Base-by-base conservation (phyloP, 2,113 vertebrate species). In the Jacana jacana region DNA sequence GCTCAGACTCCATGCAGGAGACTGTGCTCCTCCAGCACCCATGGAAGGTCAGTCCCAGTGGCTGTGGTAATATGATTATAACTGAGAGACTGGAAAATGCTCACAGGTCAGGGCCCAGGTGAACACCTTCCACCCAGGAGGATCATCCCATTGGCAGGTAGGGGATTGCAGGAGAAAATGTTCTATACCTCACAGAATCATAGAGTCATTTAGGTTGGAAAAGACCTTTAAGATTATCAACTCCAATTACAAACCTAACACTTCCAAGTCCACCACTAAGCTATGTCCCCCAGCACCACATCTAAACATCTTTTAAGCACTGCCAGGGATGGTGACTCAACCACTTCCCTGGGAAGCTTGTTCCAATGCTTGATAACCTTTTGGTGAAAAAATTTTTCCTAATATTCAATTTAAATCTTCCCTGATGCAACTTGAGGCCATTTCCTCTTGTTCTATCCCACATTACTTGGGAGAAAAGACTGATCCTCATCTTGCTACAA, bases 401-500 rank as follows among this genome's bases (percentile, higher is more conserved):
- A 28, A 22, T 51, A 27, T 33, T 35, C 31, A 31, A 18, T 6
- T 25, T 51, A 58, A 81, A 51, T 8, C 12, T 69, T 35, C 48
- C 20, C 20, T 55, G 25, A 11, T 2, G 2, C n/a, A 77, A 35
- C 55, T 61, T 66, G 30, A 86, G 23, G 44, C 12, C 4, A 0
- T 61, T 86, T n/a, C 6, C 5, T n/a, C 5, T 61, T 6, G 0
- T 66, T 44, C 15, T 81, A 9, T 54, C 1, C 0, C 8, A n/a
- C 37, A 7, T 65, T 37, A n/a, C 33, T 5, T 79, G 33, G n/a
- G 46, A 77, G 17, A 81, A 57, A 40, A 57, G n/a, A 65, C 9
- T 0, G 1, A 14, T 4, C 5, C 3, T 1, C 19, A 39, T 23
- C 33, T 39, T 0, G 0, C 10, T 57, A 12, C 14, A 70, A 1